phyloP scores from a whole-genome alignment of 2,113 vertebrate species.

The Actenoides lindsayi region DNA sequence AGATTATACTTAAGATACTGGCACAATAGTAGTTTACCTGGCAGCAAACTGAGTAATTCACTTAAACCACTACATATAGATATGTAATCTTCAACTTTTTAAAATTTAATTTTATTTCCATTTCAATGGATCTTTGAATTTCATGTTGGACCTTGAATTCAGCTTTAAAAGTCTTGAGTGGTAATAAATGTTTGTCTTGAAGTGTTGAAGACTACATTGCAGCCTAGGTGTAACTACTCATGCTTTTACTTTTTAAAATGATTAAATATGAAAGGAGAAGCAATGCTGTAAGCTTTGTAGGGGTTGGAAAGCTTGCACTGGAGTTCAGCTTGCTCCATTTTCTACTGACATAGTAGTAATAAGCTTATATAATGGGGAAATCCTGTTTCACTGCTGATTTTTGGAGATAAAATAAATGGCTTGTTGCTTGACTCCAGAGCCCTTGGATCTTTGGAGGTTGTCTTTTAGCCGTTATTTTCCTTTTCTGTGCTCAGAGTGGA shows the following conservation, averaged over 20 bases:
- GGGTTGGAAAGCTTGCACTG: background rate
- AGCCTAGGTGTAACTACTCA: background rate
- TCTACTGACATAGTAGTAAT: background rate
- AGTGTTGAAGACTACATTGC: background rate
- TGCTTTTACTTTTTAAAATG: background rate
- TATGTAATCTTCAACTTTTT: background rate
- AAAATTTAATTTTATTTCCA: background rate
- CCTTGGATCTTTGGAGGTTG: background rate
- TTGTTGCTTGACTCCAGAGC: background rate
- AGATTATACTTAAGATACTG: background rate
- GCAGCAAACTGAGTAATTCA: background rate
- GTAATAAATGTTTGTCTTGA: background rate
- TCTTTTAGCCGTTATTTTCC: background rate
- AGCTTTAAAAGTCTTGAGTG: background rate
- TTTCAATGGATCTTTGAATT: background rate
- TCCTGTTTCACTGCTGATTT: background rate
- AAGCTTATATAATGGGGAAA: background rate
- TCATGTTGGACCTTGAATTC: background rate
- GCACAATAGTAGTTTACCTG: background rate
- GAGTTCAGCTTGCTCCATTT: background rate
- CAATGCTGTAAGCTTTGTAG: background rate
- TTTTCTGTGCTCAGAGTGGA: background rate
- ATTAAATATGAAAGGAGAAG: background rate
- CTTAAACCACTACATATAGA: background rate
- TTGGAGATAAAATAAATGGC: background rate